Percentiles rank a stretch among this genome's conserved stretches.
These are phyloP conservation scores for Enteromius mattozi DNA, from an alignment of 2,797 vertebrate genomes.

Conservation along the genomic window DNA sequence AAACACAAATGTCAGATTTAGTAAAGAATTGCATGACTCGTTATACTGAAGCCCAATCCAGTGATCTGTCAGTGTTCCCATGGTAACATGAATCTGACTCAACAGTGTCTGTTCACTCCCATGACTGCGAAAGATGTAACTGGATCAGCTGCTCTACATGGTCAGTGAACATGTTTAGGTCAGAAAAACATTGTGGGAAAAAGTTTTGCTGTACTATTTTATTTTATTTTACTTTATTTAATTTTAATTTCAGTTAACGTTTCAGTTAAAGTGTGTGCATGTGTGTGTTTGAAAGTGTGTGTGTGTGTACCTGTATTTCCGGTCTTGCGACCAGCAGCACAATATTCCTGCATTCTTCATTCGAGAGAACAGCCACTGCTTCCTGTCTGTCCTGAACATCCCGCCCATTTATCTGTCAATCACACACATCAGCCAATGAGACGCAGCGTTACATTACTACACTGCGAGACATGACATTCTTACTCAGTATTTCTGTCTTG, in stretches of 20 bases:
- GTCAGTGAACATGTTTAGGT: neutral
- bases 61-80: neutral
- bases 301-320: slow-evolving; percentile 1
- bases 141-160: neutral
- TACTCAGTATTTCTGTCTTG: neutral
- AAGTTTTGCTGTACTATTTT: too few relatives aligned
- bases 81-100: neutral
- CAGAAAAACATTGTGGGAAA: too few relatives aligned
- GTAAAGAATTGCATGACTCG: neutral
- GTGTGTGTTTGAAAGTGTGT: neutral
- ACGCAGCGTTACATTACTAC: neutral
- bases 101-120: neutral
- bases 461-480: neutral
- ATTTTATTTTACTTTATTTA: too few relatives aligned
- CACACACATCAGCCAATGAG: slow-evolving; percentile 17
- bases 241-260: too few relatives aligned
- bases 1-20: neutral
- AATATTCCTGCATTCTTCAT: slow-evolving; percentile 28
- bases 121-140: neutral
- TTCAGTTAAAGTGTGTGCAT: too few relatives aligned
- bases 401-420: slow-evolving; percentile 32
- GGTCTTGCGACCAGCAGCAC: slow-evolving; percentile 15
- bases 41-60: neutral
- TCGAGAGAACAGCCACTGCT: slow-evolving; percentile 6
- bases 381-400: slow-evolving; percentile 32